phyloP scores from a whole-genome alignment of 2,888 invertebrate genomes.

The Hyposoter didymator region DNA sequence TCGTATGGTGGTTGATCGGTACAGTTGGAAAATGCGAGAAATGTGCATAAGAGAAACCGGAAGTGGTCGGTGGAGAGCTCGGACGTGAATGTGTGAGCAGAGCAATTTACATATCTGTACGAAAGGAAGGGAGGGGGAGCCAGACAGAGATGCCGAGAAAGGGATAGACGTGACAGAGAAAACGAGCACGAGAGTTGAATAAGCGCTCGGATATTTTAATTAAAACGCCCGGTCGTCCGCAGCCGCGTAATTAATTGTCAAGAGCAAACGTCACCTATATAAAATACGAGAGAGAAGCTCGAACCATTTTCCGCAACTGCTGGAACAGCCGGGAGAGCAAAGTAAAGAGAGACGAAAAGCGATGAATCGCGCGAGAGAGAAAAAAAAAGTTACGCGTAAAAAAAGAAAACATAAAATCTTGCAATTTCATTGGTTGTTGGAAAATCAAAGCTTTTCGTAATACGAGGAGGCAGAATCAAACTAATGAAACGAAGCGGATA shows the following conservation, averaged over 20 bases:
- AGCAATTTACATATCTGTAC: neutral
- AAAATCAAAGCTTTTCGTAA: conserved; percentile 10
- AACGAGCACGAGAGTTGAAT: conserved; percentile 61
- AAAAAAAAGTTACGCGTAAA: conserved; percentile 7
- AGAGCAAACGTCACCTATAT: conserved; percentile 65
- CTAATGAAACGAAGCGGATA: neutral
- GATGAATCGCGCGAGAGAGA: neutral
- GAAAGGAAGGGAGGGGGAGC: conserved; percentile 8
- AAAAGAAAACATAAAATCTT: conserved; percentile 9
- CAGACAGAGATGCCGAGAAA: conserved; percentile 12
- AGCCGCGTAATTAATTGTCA: conserved; percentile 68
- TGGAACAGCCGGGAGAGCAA: conserved; percentile 27
- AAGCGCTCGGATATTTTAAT: conserved; percentile 68
- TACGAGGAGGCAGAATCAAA: neutral
- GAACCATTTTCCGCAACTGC: conserved; percentile 54
- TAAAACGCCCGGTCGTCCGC: conserved; percentile 66
- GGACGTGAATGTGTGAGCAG: conserved; percentile 1
- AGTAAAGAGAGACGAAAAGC: neutral
- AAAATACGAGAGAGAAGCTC: conserved; percentile 48
- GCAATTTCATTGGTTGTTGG: conserved; percentile 4
- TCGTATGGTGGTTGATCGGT: neutral
- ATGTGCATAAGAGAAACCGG: conserved; percentile 58
- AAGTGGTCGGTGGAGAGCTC: conserved; percentile 53
- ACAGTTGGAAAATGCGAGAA: conserved; percentile 45
- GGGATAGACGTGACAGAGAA: conserved; percentile 15